These are phyloP conservation scores for Caiman crocodilus DNA, from an alignment of 2,797 vertebrate species.

Conservation along the genomic window DNA sequence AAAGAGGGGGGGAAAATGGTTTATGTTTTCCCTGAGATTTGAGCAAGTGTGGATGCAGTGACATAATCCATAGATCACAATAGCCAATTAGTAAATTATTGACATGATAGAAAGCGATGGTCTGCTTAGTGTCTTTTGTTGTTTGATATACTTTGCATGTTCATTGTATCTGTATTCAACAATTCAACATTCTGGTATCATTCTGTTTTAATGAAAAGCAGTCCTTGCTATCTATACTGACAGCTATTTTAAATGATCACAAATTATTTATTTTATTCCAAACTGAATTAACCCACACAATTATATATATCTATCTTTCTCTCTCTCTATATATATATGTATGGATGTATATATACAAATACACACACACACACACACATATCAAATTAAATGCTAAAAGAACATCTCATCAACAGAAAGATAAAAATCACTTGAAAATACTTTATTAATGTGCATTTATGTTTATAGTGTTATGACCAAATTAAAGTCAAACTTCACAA, in stretches of 20 bases:
- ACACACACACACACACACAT: no score
- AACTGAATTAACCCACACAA: neutral
- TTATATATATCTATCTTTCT: neutral
- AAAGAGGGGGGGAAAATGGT: neutral
- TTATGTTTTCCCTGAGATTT: neutral
- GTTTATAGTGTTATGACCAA: neutral
- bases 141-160: slow-evolving; percentile 1
- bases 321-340: no score
- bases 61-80: slow-evolving; percentile 31
- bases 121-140: neutral
- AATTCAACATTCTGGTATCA: neutral
- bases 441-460: neutral
- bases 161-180: neutral
- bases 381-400: neutral
- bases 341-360: no score
- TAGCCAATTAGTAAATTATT: neutral
- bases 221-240: neutral
- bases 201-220: neutral
- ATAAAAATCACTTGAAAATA: neutral
- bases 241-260: neutral
- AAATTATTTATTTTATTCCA: neutral
- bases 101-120: neutral
- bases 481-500: neutral
- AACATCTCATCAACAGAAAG: neutral
- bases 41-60: neutral